These are phyloP conservation scores for Glaucomys volans DNA, from an alignment of 2,113 vertebrate genomes.

Conservation along the genomic window DNA sequence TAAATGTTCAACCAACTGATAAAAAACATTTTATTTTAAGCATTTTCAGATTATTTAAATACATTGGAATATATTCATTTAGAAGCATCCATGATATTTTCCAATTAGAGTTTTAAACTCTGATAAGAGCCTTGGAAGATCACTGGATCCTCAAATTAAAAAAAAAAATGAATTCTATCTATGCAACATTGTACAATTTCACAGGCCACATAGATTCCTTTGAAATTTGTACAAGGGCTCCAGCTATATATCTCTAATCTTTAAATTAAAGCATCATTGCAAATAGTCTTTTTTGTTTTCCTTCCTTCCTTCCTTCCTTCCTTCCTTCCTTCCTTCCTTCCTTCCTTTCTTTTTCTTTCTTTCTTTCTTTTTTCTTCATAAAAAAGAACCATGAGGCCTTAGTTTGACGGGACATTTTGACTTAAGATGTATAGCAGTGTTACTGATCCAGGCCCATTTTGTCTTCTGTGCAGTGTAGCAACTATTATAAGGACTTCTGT, in stretches of 20 bases:
- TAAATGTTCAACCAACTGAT: background rate
- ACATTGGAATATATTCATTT: background rate
- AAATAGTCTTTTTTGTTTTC: background rate
- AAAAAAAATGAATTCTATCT: background rate
- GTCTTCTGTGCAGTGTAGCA: too few relatives aligned
- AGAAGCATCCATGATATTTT: background rate
- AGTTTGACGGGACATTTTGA: background rate
- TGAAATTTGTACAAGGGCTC: background rate
- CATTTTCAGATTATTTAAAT: background rate
- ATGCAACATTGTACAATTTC: background rate
- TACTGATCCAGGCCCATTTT: background rate
- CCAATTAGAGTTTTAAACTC: background rate
- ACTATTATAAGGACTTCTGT: background rate
- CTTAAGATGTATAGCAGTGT: background rate
- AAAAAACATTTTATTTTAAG: slow-evolving; percentile 3
- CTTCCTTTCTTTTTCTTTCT: background rate
- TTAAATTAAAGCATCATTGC: background rate
- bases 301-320: too few relatives aligned
- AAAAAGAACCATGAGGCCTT: background rate
- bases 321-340: too few relatives aligned
- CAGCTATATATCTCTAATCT: background rate
- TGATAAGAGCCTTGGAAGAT: background rate
- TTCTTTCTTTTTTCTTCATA: background rate
- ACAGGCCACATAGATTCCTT: background rate
- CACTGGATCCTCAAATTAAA: background rate